Percentiles rank a stretch among this genome's conserved stretches.
phyloP scores from a whole-genome alignment of 2,797 vertebrate genomes.

The Eutrigla gurnardus region DNA sequence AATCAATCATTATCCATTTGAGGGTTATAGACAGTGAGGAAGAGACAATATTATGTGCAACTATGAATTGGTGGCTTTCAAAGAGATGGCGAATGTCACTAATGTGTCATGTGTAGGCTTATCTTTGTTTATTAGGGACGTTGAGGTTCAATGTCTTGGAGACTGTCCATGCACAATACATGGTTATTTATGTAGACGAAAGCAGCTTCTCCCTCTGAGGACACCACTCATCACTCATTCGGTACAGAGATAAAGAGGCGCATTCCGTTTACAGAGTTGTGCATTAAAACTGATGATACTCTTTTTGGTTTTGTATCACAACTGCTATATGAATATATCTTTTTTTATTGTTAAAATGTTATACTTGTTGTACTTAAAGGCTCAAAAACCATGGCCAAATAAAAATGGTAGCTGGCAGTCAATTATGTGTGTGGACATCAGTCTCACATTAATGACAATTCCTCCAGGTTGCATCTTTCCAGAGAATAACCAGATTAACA shows the following conservation, averaged over 20 bases:
- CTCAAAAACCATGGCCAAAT: conserved; percentile 18
- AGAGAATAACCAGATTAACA: conserved; percentile 54
- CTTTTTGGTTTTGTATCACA: neutral
- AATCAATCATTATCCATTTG: conserved; percentile 61
- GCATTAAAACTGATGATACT: conserved; percentile 14
- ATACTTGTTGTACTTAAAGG: neutral
- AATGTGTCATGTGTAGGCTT: conserved; percentile 60
- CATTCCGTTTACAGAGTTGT: conserved; percentile 17
- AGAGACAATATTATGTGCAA: conserved; percentile 20
- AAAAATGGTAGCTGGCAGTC: neutral
- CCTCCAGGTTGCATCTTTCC: conserved; percentile 25
- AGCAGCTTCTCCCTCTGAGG: conserved; percentile 55
- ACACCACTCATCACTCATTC: conserved; percentile 29
- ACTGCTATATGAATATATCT: neutral
- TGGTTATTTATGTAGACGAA: conserved; percentile 68
- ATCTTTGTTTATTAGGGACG: conserved; percentile 74
- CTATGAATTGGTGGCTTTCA: conserved; percentile 35
- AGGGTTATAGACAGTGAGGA: conserved; percentile 31
- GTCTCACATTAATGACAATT: conserved; percentile 26
- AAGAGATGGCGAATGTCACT: conserved; percentile 53
- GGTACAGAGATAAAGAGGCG: conserved; percentile 17
- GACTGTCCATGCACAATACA: conserved; percentile 68
- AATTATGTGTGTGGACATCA: conserved; percentile 19
- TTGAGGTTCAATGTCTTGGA: conserved; percentile 70
- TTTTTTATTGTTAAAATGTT: neutral